Conservation (phyloP, 1,140 invertebrate genomes). For the Aphaenogaster ashmeadi region DNA sequence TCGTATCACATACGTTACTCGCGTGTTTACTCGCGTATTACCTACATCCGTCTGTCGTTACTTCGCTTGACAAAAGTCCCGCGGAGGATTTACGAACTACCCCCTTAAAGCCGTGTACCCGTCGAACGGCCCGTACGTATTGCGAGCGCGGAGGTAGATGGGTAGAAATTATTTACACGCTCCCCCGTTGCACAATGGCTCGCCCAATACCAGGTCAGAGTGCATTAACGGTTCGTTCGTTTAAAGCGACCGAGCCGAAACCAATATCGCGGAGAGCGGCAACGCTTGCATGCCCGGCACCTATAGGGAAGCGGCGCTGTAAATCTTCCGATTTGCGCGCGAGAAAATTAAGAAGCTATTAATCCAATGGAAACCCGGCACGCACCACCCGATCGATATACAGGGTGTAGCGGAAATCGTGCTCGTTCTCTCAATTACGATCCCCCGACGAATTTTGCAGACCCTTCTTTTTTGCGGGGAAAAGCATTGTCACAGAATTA, state of each 20-base stretch:
- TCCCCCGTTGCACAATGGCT: constrained; percentile 61
- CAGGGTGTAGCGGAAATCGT: constrained; percentile 37
- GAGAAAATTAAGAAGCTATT: constrained; percentile 69
- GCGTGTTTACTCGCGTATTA: constrained; percentile 24
- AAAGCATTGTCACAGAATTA: background rate
- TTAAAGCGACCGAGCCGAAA: constrained; percentile 66
- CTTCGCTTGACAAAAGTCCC: constrained; percentile 51
- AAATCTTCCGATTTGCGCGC: constrained; percentile 66
- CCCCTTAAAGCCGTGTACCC: constrained; percentile 41
- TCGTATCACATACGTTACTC: background rate
- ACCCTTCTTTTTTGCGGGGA: background rate
- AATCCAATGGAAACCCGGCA: constrained; percentile 60
- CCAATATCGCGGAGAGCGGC: constrained; percentile 67
- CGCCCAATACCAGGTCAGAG: constrained; percentile 67
- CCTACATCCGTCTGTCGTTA: constrained; percentile 29
- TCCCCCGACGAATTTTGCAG: background rate
- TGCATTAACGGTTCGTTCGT: constrained; percentile 69
- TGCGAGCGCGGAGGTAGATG: constrained; percentile 55
- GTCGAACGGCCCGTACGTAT: constrained; percentile 44
- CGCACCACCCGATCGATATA: constrained; percentile 34
- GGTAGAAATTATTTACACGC: constrained; percentile 72
- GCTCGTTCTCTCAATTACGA: constrained; percentile 33
- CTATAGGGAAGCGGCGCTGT: constrained; percentile 45
- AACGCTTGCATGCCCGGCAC: constrained; percentile 61
- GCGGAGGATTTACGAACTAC: constrained; percentile 51